These are phyloP conservation scores for Anastrepha ludens DNA, from an alignment of 1,140 invertebrate genomes.

Conservation along the genomic window DNA sequence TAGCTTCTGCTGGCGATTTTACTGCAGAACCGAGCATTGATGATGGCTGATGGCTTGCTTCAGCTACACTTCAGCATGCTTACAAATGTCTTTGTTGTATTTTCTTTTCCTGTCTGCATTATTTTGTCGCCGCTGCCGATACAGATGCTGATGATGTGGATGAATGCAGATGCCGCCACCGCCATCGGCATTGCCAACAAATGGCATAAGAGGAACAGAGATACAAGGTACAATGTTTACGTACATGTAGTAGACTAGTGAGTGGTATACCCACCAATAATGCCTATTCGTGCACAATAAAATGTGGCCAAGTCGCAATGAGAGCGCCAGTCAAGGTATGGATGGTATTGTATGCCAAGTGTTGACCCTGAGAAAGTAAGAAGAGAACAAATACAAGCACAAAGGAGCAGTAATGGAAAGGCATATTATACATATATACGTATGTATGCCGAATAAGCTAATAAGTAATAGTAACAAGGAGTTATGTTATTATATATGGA, in stretches of 20 bases:
- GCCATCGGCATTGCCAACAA: conserved; percentile 1
- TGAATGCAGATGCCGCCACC: conserved; percentile 34
- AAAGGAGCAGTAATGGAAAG: neutral
- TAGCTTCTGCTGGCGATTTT: neutral
- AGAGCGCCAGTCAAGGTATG: conserved; percentile 1
- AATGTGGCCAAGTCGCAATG: conserved; percentile 39
- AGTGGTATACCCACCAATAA: conserved; percentile 36
- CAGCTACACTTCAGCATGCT: neutral
- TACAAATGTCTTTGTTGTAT: neutral
- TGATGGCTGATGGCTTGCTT: conserved; percentile 32
- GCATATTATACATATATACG: neutral
- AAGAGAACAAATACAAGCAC: neutral
- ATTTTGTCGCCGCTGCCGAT: conserved; percentile 19
- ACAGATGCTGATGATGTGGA: conserved; percentile 1
- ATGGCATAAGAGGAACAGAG: conserved; percentile 33
- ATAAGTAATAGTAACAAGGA: conserved; percentile 7
- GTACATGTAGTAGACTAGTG: conserved; percentile 10
- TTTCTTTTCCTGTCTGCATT: conserved; percentile 27
- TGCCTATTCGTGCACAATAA: conserved; percentile 19
- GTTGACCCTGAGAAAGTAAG: conserved; percentile 26
- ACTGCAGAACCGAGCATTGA: conserved; percentile 26
- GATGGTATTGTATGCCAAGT: neutral
- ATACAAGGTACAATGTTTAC: conserved; percentile 36
- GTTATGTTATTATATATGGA: neutral
- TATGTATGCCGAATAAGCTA: neutral